phyloP scores from a whole-genome alignment of 23 tunicate species.

The Aplidium turbinatum region DNA sequence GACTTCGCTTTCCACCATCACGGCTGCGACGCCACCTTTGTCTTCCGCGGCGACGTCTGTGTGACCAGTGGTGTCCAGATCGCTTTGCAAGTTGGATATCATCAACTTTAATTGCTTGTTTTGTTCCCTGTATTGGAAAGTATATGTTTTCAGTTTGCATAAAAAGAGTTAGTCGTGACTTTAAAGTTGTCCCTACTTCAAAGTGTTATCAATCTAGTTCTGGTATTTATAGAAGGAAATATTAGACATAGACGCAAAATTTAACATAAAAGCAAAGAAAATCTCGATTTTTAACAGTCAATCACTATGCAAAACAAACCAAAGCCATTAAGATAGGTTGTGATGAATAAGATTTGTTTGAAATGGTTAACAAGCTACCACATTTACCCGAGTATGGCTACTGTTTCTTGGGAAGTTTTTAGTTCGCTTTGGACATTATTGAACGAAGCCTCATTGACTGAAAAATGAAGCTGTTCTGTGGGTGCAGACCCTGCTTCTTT shows the following conservation, averaged over 20 bases:
- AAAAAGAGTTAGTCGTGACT: no score
- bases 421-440: conserved; percentile 4
- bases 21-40: background rate
- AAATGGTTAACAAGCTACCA: background rate
- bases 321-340: no score
- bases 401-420: conserved; percentile 30
- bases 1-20: background rate
- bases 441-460: background rate
- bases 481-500: background rate
- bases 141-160: no score
- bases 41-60: background rate
- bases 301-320: background rate
- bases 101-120: conserved; percentile 46
- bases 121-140: conserved; percentile 77
- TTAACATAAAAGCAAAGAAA: background rate
- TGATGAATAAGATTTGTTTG: no score
- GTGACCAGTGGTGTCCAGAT: conserved; percentile 18
- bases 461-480: background rate
- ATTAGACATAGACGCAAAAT: no score
- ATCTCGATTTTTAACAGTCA: background rate
- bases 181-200: no score
- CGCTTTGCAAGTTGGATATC: conserved; percentile 32
- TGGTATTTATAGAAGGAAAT: no score
- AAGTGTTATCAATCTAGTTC: no score
- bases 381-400: conserved; percentile 42